Conservation (phyloP, 2,888 invertebrate species). For the Orgyia antiqua region DNA sequence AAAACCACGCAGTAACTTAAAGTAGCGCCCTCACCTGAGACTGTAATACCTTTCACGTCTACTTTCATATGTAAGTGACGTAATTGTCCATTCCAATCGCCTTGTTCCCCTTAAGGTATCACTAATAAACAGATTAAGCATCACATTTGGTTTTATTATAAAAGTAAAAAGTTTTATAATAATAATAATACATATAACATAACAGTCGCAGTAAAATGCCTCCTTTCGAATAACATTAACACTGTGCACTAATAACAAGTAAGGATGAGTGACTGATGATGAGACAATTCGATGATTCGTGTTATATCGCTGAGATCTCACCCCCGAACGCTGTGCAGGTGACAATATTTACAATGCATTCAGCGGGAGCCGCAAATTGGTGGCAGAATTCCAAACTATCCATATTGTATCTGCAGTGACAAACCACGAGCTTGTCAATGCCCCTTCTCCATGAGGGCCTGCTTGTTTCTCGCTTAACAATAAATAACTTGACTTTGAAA, state of each 20-base stretch:
- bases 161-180: conserved; percentile 69
- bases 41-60: conserved; percentile 64
- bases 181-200: conserved; percentile 57
- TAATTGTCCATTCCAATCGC: conserved; percentile 36
- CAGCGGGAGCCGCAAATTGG: conserved; percentile 35
- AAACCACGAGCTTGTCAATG: too few relatives aligned
- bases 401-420: too few relatives aligned
- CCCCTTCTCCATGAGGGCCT: too few relatives aligned
- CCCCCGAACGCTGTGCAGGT: conserved; percentile 44
- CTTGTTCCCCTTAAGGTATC: conserved; percentile 33
- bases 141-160: conserved; percentile 67
- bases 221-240: conserved; percentile 65
- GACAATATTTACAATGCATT: conserved; percentile 60
- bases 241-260: conserved; percentile 75
- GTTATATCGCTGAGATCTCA: conserved; percentile 31
- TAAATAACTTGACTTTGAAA: conserved; percentile 47
- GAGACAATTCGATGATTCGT: conserved; percentile 39
- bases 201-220: conserved; percentile 70
- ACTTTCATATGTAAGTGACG: conserved; percentile 56
- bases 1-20: conserved; percentile 13
- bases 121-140: conserved; percentile 53
- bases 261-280: conserved; percentile 56
- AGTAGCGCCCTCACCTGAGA: conserved; percentile 38
- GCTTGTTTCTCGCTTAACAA: conserved; percentile 34
- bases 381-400: conserved; percentile 29